These are phyloP conservation scores for crab-eating macaque (Macaca fascicularis) DNA, from an alignment of 2,113 vertebrate species.

Conservation along the genomic window T2T-MFA8v1.1 NC_088377.1:193719001-193719500, in stretches of 20 bases:
- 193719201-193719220: background rate
- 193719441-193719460: too few relatives aligned
- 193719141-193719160: background rate
- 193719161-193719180: background rate
- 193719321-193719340: background rate
- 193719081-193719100: background rate
- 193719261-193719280: background rate
- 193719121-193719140: background rate
- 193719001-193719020: background rate
- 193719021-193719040: background rate
- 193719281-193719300: background rate
- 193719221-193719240: background rate
- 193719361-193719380: background rate
- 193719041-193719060: background rate
- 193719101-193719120: background rate
- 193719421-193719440: rapidly evolving
- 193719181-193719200: background rate
- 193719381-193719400: rapidly evolving
- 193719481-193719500: background rate
- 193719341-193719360: background rate
- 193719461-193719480: too few relatives aligned
- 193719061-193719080: background rate
- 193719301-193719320: background rate
- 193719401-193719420: background rate
- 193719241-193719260: background rate